Conservation (phyloP, 2,888 invertebrate genomes). For the Pterostichus niger region DNA sequence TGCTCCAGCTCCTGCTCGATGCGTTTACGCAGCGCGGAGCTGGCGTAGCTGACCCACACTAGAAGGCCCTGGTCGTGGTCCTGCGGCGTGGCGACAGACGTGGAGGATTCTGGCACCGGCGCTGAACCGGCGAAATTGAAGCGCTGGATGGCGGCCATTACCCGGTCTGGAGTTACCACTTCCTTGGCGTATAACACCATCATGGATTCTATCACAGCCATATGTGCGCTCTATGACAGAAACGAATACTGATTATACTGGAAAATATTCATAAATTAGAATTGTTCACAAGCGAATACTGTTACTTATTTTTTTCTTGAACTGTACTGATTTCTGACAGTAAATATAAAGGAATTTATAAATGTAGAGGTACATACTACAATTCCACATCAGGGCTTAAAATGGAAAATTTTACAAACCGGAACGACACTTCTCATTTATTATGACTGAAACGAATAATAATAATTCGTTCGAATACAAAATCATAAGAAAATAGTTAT, state of each 20-base stretch:
- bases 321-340: too few relatives aligned
- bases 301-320: too few relatives aligned
- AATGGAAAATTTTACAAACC: too few relatives aligned
- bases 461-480: too few relatives aligned
- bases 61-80: slow-evolving; percentile 91
- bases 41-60: slow-evolving; percentile 94
- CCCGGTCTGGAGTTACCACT: slow-evolving; percentile 92
- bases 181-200: slow-evolving; percentile 96
- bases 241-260: background rate
- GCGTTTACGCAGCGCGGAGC: slow-evolving; percentile 85
- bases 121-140: slow-evolving; percentile 82
- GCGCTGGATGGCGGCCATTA: slow-evolving; percentile 90
- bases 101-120: slow-evolving; percentile 74
- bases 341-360: too few relatives aligned
- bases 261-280: background rate
- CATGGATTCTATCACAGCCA: slow-evolving; percentile 96
- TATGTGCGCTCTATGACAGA: slow-evolving; percentile 90
- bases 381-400: too few relatives aligned
- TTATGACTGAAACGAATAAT: too few relatives aligned
- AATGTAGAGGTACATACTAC: too few relatives aligned
- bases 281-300: too few relatives aligned
- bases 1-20: slow-evolving; percentile 77
- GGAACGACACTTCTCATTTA: too few relatives aligned
- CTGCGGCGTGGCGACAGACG: slow-evolving; percentile 74
- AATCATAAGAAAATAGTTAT: too few relatives aligned